Evolutionary conservation across 2,797 vertebrate species (phyloP).

Genomic region (Sorex maritimensis): DNA sequence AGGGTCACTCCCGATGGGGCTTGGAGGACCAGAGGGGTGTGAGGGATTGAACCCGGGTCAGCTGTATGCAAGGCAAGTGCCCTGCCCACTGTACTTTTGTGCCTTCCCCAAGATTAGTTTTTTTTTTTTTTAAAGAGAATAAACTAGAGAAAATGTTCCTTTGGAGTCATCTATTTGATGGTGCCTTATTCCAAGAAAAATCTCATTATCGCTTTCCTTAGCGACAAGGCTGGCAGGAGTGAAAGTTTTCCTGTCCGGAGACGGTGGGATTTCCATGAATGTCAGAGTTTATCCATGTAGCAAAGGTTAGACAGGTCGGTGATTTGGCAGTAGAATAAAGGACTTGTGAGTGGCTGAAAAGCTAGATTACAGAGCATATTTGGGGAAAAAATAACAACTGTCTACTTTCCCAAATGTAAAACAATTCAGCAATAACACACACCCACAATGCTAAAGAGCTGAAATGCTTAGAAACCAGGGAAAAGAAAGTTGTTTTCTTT

Average conservation of each 20-base stretch:
- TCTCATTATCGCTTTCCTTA: conserved; percentile 65
- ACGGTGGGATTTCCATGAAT: conserved; percentile 81
- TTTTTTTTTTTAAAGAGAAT: too few relatives aligned
- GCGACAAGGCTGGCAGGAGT: conserved; percentile 55
- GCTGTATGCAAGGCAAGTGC: too few relatives aligned
- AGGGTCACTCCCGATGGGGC: too few relatives aligned
- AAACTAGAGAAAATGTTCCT: neutral
- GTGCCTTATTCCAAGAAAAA: conserved; percentile 63
- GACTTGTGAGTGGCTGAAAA: conserved; percentile 39
- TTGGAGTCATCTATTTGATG: conserved; percentile 48
- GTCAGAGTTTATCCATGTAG: conserved; percentile 79
- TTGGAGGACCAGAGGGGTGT: too few relatives aligned
- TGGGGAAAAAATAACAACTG: conserved; percentile 7
- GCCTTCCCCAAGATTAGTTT: too few relatives aligned
- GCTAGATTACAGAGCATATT: conserved; percentile 65
- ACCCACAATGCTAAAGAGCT: conserved; percentile 43
- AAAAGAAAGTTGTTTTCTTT: conserved; percentile 52
- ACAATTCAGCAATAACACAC: neutral
- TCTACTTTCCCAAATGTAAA: conserved; percentile 22
- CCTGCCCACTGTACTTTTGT: too few relatives aligned
- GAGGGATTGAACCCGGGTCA: too few relatives aligned
- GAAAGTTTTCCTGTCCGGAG: conserved; percentile 81
- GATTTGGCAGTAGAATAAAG: conserved; percentile 77
- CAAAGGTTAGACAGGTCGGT: conserved; percentile 78
- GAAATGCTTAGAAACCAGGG: conserved; percentile 56